Base-by-base conservation (phyloP, 2,797 vertebrate species). In the Leuciscus waleckii region DNA sequence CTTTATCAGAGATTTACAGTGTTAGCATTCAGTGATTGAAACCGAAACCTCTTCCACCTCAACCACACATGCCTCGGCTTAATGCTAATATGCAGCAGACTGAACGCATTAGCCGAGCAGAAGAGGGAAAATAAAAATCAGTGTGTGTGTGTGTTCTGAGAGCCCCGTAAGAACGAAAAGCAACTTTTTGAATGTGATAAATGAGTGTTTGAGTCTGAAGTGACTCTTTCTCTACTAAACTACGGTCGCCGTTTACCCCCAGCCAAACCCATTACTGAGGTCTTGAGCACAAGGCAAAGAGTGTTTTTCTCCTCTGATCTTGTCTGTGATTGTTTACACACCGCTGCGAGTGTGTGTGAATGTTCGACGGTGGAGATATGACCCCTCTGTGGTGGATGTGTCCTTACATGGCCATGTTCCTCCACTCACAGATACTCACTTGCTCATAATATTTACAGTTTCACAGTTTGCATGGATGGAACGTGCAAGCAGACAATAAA, bases 391-490 rank as follows among this genome's bases (percentile, higher is more conserved):
- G 61, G 21, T 65, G 70, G 21, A 82, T 75, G 58, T 83, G 82
- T 84, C 74, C 82, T 43, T 56, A 84, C 49, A 68, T 69, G 74
- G 82, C 37, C 29, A 29, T 29, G 56, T 46, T 75, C 56, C 61
- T 84, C 35, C 35, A 23, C 49, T 68, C 26, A 35, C 49, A 56
- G 39, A 41, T 56, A 56, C 35, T 70, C 46, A 70, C 67, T 58
- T n/a, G 29, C 11, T 26, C 74, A 41, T 77, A 84, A 69, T 84
- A 78, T 78, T 84, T 84, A 84, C 61, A 68, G 43, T 54, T 77
- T 84, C 63, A 78, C 63, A 43, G 82, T 77, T 65, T 54, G 82
- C 17, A 56, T 41, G 19, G 82, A 5, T 37, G 39, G n/a, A 68
- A 77, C 23, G 10, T 43, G 26, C 43, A 41, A 81, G 65, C 74